Evolutionary conservation across 2,888 invertebrate species (phyloP).

Genomic region (Drosophila neutralis): DNA sequence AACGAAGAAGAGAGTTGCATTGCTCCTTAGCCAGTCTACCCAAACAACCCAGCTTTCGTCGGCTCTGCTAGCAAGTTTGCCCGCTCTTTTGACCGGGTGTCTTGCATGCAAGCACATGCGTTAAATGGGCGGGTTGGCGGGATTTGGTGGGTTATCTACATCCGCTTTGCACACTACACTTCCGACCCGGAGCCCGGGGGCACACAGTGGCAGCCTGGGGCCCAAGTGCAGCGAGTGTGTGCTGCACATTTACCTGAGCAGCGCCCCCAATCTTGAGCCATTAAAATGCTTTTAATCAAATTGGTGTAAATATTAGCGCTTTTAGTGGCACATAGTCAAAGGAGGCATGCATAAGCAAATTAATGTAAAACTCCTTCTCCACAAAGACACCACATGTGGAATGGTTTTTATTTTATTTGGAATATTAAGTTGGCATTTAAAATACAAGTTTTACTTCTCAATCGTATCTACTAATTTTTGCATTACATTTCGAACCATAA

Average conservation of each 20-base stretch:
- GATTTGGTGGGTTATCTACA: conserved; percentile 57
- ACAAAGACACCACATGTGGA: neutral
- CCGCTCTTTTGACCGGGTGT: conserved; percentile 2
- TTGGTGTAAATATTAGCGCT: conserved; percentile 71
- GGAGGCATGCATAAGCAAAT: neutral
- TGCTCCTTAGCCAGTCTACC: conserved; percentile 18
- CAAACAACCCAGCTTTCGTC: neutral
- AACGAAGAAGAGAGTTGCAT: conserved; percentile 52
- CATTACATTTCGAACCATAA: neutral
- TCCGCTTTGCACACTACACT: conserved; percentile 66
- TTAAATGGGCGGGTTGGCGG: conserved; percentile 64
- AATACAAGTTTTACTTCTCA: neutral
- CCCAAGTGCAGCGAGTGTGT: conserved; percentile 45
- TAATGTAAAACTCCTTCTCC: neutral
- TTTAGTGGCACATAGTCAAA: conserved; percentile 12
- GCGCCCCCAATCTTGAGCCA: conserved; percentile 61
- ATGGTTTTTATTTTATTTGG: neutral
- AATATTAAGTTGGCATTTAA: neutral
- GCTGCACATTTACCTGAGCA: conserved; percentile 56
- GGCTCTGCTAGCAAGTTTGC: neutral
- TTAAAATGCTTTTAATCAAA: conserved; percentile 81
- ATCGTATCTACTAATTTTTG: neutral
- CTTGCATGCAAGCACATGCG: conserved; percentile 72
- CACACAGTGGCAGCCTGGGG: neutral
- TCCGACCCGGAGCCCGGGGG: conserved; percentile 39